phyloP scores from a whole-genome alignment of 2,797 vertebrate genomes.

The Bradypodion ventrale region DNA sequence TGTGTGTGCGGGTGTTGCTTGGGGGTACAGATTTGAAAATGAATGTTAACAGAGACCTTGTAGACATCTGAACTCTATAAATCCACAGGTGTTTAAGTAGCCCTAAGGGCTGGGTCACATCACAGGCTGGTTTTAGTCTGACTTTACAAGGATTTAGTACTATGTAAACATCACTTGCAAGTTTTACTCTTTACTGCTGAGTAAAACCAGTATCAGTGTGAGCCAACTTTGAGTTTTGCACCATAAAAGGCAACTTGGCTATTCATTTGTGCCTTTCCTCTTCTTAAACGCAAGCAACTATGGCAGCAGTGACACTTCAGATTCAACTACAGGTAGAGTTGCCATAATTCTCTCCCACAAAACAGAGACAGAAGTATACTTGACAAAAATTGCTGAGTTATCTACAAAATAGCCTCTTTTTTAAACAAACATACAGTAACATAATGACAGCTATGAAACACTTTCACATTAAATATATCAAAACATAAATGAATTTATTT shows the following conservation, averaged over 20 bases:
- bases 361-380: too few species aligned
- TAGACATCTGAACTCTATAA: conserved; percentile 81
- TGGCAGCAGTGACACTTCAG: conserved; percentile 37
- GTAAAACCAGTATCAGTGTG: conserved; percentile 76
- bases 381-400: too few species aligned
- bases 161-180: conserved; percentile 75
- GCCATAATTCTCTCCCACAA: too few species aligned
- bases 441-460: too few species aligned
- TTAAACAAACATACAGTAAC: too few species aligned
- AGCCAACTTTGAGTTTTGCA: conserved; percentile 68
- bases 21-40: conserved; percentile 73
- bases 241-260: conserved; percentile 32
- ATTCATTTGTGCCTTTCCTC: conserved; percentile 39
- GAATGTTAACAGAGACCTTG: conserved; percentile 72
- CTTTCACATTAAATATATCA: too few species aligned
- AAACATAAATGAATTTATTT: too few species aligned
- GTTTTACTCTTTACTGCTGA: conserved; percentile 73
- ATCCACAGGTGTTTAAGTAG: conserved; percentile 82
- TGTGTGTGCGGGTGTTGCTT: conserved; percentile 69
- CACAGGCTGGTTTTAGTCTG: conserved; percentile 73
- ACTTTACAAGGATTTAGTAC: conserved; percentile 80
- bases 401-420: too few species aligned
- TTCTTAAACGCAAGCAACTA: background rate
- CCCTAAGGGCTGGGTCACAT: conserved; percentile 76
- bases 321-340: background rate